These are phyloP conservation scores for Tachina fera DNA, from an alignment of 2,888 invertebrate species.

Conservation along the genomic window DNA sequence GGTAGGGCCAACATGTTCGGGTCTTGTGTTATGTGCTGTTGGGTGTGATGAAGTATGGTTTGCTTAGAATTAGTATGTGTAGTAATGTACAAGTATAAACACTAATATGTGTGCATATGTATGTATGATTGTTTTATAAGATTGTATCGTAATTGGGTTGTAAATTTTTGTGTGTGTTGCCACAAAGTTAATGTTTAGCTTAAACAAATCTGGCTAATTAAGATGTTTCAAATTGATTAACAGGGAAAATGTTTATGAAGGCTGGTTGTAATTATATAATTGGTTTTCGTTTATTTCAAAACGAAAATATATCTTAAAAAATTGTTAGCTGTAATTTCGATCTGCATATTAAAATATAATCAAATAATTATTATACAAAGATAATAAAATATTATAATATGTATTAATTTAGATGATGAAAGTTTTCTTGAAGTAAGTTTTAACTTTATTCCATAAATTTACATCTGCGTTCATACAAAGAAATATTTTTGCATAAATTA, in stretches of 20 bases:
- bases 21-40: conserved; percentile 9
- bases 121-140: background rate
- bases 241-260: background rate
- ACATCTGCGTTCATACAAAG: too few relatives aligned
- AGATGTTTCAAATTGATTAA: background rate
- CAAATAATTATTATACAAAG: too few relatives aligned
- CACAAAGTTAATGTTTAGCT: background rate
- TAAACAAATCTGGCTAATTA: background rate
- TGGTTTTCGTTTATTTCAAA: too few relatives aligned
- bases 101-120: background rate
- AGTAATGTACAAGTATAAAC: background rate
- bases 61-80: conserved; percentile 47
- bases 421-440: too few relatives aligned
- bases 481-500: too few relatives aligned
- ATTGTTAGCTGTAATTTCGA: too few relatives aligned
- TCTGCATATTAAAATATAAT: too few relatives aligned
- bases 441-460: too few relatives aligned
- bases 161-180: background rate
- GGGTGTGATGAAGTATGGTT: background rate
- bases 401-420: too few relatives aligned
- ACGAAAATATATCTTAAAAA: too few relatives aligned
- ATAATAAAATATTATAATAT: too few relatives aligned
- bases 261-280: background rate
- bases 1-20: conserved; percentile 40
- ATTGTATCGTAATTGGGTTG: background rate